These are phyloP conservation scores for Myotis yumanensis DNA, from an alignment of 2,113 vertebrate genomes.

Conservation along the genomic window DNA sequence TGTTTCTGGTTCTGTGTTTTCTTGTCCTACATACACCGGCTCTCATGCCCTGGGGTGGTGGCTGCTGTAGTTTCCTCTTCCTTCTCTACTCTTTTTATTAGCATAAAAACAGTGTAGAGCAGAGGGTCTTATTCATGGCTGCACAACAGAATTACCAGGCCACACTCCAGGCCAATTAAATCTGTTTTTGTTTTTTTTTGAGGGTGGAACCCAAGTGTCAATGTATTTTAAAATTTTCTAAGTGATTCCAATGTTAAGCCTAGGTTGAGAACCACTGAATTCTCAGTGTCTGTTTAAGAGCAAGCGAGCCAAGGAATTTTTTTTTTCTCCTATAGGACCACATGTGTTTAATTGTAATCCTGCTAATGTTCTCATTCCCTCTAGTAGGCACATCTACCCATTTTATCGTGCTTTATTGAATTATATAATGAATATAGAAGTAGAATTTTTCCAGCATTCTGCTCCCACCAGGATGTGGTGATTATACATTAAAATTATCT, in stretches of 20 bases:
- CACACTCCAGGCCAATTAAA: background rate
- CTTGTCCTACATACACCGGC: background rate
- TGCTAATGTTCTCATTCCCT: background rate
- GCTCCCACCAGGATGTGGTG: background rate
- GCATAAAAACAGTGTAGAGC: background rate
- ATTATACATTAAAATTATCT: slow-evolving; percentile 13
- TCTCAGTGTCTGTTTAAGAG: background rate
- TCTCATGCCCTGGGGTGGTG: background rate
- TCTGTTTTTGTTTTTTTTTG: background rate
- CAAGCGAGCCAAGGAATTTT: background rate
- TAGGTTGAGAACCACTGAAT: background rate
- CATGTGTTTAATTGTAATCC: background rate
- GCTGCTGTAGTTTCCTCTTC: background rate
- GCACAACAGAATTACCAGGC: background rate
- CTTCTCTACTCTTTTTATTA: background rate
- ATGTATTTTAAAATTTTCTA: background rate
- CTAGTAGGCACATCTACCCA: background rate
- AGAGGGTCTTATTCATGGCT: background rate
- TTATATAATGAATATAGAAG: background rate
- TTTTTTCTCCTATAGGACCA: background rate
- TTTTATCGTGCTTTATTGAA: background rate
- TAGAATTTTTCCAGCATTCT: slow-evolving; percentile 5
- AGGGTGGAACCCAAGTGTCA: background rate
- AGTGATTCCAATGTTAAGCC: background rate
- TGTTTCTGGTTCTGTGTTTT: background rate